Conservation (phyloP, 2,888 invertebrate species). For the Euclidia mi region DNA sequence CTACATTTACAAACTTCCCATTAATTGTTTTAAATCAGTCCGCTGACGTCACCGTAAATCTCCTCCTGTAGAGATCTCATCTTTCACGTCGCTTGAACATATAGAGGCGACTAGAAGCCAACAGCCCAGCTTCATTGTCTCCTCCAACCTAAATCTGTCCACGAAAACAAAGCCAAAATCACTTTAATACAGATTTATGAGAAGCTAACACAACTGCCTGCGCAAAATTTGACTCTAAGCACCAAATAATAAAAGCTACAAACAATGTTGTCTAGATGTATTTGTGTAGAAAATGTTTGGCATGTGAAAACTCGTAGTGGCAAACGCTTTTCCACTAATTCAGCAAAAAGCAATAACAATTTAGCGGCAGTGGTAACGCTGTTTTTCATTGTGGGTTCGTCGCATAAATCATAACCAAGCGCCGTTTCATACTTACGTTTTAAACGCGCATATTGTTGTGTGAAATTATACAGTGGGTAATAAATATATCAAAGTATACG, state of each 20-base stretch:
- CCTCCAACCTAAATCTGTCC: conserved; percentile 5
- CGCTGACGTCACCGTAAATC: too few relatives aligned
- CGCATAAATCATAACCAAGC: conserved; percentile 21
- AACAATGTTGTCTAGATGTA: conserved; percentile 20
- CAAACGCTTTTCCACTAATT: conserved; percentile 58
- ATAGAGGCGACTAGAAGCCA: not conserved
- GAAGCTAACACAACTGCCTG: not conserved
- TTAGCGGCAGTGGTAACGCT: conserved; percentile 46
- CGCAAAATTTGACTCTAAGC: conserved; percentile 3
- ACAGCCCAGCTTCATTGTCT: not conserved
- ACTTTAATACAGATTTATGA: conserved; percentile 7
- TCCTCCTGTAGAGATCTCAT: not conserved
- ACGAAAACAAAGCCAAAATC: conserved; percentile 4
- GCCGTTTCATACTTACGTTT: conserved; percentile 9
- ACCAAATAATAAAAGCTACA: conserved; percentile 29
- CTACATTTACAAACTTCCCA: too few relatives aligned
- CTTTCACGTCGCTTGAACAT: too few relatives aligned
- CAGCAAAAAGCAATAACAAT: conserved; percentile 63
- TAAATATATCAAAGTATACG: not conserved
- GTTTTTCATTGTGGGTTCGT: conserved; percentile 24
- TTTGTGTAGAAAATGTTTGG: conserved; percentile 39
- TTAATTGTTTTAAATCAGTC: too few relatives aligned
- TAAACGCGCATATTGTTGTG: conserved; percentile 3
- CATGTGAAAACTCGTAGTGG: conserved; percentile 35
- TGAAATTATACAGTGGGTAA: not conserved